phyloP scores from a whole-genome alignment of 2,113 vertebrate genomes.

The Trematocara macrostoma region DNA sequence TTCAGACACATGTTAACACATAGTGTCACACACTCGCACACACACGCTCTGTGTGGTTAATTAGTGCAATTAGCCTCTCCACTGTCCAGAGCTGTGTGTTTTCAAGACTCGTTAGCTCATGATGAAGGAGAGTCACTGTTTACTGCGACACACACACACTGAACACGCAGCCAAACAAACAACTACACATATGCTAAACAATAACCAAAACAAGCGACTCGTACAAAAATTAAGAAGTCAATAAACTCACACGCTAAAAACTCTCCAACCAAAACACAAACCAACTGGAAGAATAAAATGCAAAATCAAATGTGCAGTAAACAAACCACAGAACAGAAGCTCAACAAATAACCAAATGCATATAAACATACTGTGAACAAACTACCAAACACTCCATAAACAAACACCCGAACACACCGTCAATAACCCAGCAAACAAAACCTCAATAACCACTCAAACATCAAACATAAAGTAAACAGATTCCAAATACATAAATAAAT shows the following conservation, averaged over 20 bases:
- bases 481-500: not conserved
- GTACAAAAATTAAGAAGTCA: not conserved
- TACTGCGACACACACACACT: not conserved
- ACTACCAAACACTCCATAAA: not conserved
- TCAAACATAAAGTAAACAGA: not conserved
- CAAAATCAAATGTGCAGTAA: not conserved
- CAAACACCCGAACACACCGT: not conserved
- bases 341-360: not conserved
- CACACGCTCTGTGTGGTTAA: conserved; percentile 53
- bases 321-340: not conserved
- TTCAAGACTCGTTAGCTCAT: conserved; percentile 54
- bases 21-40: conserved; percentile 26
- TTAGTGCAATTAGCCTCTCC: conserved; percentile 81
- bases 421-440: not conserved
- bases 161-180: not conserved
- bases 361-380: not conserved
- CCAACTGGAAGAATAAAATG: not conserved
- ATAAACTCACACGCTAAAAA: not conserved
- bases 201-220: not conserved
- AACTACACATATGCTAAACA: not conserved
- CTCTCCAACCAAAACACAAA: not conserved
- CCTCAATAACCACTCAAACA: not conserved
- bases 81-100: conserved; percentile 64
- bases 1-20: conserved; percentile 47
- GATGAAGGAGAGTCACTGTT: conserved; percentile 33